Evolutionary conservation across 1,140 invertebrate genomes (phyloP), one percentile per base, ranked within the genome.

Genomic region (Homalodisca vitripennis): DNA sequence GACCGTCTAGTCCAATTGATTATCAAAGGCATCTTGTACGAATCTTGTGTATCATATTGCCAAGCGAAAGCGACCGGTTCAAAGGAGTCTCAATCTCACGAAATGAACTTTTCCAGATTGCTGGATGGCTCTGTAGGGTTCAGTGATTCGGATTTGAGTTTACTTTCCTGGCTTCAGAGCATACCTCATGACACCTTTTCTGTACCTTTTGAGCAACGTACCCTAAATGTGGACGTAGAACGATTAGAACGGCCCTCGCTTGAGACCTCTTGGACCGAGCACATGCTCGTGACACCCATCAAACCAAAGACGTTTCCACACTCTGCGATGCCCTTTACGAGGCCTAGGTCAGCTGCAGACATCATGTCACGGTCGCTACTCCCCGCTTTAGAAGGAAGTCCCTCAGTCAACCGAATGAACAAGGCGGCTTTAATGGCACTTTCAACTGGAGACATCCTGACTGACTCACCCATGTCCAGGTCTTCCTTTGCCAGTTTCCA

Each of bases 181-280:
- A 93, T 98, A 74, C 94, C 95, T 0, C 82, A 87, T 0, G 92
- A 94, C 69, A 94, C 91, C 17, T 98, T 97, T 80, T 89, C 89
- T 13, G 92, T 94, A 70, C 95, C 96, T 0, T 98, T 98, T 79
- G 95, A 97, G 78, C 94, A 98, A 78, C 88, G 92, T 76, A 92
- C 89, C 27, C 81, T 98, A 3, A 93, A 94, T 78, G 92, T 97
- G 1, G 92, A 96, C 76, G 88, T 97, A 0, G 92, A 95, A 75
- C 85, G 92, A 51, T 79, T 98, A 53, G 92, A 95, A 75, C 88
- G 94, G 74, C 94, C 94, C 0, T 90, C 87, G 1, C 80, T 98
- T 69, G 95, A 97, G 78, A 96, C 95, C 0, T 96, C 94, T 0
- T 98, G 95, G 95, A 96, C 94, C 0, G 95, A 98, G 77, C 94